Evolutionary conservation across 2,113 vertebrate genomes (phyloP).

Genomic region (Coturnix japonica): DNA sequence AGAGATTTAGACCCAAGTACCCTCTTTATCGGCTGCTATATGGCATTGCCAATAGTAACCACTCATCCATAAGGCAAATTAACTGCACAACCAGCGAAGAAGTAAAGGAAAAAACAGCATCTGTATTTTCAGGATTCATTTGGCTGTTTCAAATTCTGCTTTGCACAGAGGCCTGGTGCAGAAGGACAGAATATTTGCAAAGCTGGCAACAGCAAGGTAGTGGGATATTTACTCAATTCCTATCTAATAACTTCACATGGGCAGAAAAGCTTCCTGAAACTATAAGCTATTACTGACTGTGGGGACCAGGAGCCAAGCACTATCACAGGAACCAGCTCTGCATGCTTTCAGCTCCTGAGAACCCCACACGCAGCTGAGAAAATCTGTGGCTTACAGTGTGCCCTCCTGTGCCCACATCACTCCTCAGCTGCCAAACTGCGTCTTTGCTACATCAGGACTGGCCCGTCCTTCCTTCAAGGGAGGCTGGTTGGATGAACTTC

Average conservation of each 20-base stretch:
- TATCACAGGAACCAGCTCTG: neutral
- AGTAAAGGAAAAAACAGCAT: neutral
- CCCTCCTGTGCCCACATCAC: neutral
- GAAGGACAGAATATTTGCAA: neutral
- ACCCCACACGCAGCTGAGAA: neutral
- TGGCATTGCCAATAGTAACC: neutral
- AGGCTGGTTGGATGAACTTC: neutral
- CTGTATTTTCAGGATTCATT: neutral
- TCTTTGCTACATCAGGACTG: neutral
- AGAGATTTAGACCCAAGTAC: neutral
- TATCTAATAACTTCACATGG: neutral
- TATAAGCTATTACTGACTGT: neutral
- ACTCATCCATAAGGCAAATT: neutral
- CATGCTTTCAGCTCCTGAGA: neutral
- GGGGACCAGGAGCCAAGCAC: neutral
- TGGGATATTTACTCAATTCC: neutral
- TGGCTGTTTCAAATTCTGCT: neutral
- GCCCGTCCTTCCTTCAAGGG: neutral
- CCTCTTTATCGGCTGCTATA: neutral
- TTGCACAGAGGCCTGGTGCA: rapidly evolving
- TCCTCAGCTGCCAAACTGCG: neutral
- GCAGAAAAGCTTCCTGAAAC: neutral
- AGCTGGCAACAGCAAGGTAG: neutral
- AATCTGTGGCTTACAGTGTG: rapidly evolving
- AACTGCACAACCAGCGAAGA: neutral